Evolutionary conservation across 2,888 invertebrate genomes (phyloP), one percentile per base, ranked within the genome.

Genomic region (Eilema caniola): DNA sequence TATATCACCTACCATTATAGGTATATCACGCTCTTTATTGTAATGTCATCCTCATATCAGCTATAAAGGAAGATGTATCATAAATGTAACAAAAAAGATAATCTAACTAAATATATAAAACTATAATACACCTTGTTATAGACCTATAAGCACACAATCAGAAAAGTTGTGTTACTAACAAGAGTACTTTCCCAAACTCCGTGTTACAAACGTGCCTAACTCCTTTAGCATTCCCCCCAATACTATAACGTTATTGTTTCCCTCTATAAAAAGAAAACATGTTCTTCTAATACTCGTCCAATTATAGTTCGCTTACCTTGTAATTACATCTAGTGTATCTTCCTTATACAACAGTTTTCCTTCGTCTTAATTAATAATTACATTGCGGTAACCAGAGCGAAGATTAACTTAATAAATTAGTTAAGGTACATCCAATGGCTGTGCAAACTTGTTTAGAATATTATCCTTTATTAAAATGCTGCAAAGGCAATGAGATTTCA

Each of bases 311-410:
- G 56, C 64, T 59, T 31, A 11, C 41, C 31, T 63, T 33, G 37
- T 71, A 63, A 68, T 65, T 33, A 11, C 31, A 41, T 65, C 68
- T 53, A 37, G 61, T 60, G 56, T 57, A 56, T 56, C 41, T 31
- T 23, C n/a, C 53, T 67, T 28, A 57, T 41, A 66, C 65, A 67
- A 71, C 57, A 64, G 67, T 57, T 28, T 53, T 62, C 47, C 57
- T 66, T 61, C 23, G 60, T 28, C 60, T 64, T 68, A 65, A 71
- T 74, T 72, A 70, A 53, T 53, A 53, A 71, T 70, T 70, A 69
- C 75, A 72, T 79, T 76, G 76, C 75, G 76, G 70, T 28, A 63
- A 68, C 12, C 66, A 72, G 70, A 73, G 69, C 71, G 61, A 59
- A 76, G 72, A 78, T 74, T 74, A 77, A 73, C 62, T 61, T 74